phyloP scores from a whole-genome alignment of 2,113 vertebrate species.

The Boleophthalmus pectinirostris region DNA sequence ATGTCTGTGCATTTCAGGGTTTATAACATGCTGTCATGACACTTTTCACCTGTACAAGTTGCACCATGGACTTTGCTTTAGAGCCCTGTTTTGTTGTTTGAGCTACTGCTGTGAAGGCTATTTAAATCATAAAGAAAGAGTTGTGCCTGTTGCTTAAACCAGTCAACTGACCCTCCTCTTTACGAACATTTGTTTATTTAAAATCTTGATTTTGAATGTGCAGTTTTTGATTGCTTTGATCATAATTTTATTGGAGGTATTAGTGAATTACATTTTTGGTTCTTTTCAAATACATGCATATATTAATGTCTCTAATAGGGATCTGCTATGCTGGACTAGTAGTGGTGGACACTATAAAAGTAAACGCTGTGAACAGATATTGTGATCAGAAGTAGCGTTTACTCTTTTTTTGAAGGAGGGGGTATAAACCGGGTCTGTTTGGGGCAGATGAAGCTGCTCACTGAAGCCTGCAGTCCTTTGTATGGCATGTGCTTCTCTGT shows the following conservation, averaged over 20 bases:
- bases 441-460: slow-evolving; percentile 64
- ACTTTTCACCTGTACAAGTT: slow-evolving; percentile 14
- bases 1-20: slow-evolving; percentile 14
- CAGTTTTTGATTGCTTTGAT: background rate
- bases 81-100: background rate
- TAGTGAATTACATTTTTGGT: background rate
- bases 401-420: slow-evolving; percentile 33
- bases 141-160: background rate
- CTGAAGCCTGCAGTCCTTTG: slow-evolving; percentile 73
- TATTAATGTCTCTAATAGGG: slow-evolving; percentile 49
- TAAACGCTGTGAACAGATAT: slow-evolving; percentile 56
- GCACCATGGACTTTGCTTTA: slow-evolving; percentile 33
- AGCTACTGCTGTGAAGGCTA: background rate
- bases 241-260: background rate
- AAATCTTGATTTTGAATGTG: background rate
- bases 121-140: background rate
- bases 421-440: slow-evolving; percentile 49
- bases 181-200: background rate
- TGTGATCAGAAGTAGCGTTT: slow-evolving; percentile 40
- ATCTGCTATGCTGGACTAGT: slow-evolving; percentile 40
- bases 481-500: slow-evolving; percentile 73
- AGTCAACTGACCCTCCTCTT: background rate
- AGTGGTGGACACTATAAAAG: slow-evolving; percentile 30
- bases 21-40: background rate
- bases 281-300: slow-evolving; percentile 3